These are phyloP conservation scores for Drosophila mimetica DNA, from an alignment of 2,888 invertebrate genomes.

Conservation along the genomic window DNA sequence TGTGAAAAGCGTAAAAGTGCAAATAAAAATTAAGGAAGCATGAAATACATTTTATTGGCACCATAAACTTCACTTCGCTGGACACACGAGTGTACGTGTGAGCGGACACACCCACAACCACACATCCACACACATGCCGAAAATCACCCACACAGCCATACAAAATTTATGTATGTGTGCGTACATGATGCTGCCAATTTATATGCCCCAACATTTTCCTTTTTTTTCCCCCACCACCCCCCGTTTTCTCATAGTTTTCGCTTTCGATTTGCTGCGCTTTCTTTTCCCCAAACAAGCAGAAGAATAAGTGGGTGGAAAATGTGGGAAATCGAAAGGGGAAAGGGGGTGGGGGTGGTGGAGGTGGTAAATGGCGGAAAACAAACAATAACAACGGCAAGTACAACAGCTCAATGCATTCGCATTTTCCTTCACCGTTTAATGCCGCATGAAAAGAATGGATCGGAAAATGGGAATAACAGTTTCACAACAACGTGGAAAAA, in stretches of 20 bases:
- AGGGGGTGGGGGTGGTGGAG: no score
- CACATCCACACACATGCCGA: slow-evolving; percentile 34
- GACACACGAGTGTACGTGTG: slow-evolving; percentile 79
- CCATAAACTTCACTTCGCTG: slow-evolving; percentile 83
- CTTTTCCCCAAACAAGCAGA: slow-evolving; percentile 33
- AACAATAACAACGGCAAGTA: slow-evolving; percentile 28
- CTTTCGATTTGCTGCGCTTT: slow-evolving; percentile 79
- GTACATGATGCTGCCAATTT: slow-evolving; percentile 45
- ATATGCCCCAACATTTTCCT: slow-evolving; percentile 28
- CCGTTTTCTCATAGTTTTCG: slow-evolving; percentile 71
- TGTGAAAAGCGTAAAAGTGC: slow-evolving; percentile 75
- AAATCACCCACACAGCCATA: slow-evolving; percentile 21
- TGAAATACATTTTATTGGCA: slow-evolving; percentile 84
- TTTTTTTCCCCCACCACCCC: neutral
- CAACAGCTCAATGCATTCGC: slow-evolving; percentile 64
- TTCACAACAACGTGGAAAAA: slow-evolving; percentile 16
- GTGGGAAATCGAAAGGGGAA: neutral
- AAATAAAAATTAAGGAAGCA: slow-evolving; percentile 85
- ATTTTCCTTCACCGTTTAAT: slow-evolving; percentile 47
- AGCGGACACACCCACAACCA: slow-evolving; percentile 47
- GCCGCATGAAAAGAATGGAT: slow-evolving; percentile 57
- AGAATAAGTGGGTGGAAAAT: slow-evolving; percentile 1
- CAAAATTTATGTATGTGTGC: slow-evolving; percentile 11
- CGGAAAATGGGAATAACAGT: slow-evolving; percentile 19
- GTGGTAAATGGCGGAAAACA: slow-evolving; percentile 7